Evolutionary conservation across 1,140 invertebrate genomes (phyloP).

Genomic region (Stenopsyche tienmushanensis): DNA sequence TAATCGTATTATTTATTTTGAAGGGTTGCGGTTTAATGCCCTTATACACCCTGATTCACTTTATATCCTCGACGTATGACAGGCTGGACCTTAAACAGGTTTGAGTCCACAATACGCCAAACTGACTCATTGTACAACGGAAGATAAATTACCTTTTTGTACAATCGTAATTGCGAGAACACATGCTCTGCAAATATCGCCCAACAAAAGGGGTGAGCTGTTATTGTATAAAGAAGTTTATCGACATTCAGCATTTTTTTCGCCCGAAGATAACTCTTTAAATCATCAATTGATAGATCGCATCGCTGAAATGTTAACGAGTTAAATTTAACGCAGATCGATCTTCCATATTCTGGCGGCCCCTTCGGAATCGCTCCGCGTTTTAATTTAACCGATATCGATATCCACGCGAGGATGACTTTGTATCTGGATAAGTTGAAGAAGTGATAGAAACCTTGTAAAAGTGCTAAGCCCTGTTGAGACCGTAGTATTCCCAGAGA

Average conservation of each 20-base stretch:
- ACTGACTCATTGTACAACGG: conserved; percentile 26
- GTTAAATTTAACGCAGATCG: too few species aligned
- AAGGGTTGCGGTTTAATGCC: not conserved
- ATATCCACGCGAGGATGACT: not conserved
- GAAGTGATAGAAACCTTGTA: conserved; percentile 36
- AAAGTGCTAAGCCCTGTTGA: conserved; percentile 42
- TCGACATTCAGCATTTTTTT: conserved; percentile 20
- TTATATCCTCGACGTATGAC: too few species aligned
- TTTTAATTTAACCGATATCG: conserved; percentile 11
- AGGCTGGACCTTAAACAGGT: conserved; percentile 6
- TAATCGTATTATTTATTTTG: too few species aligned
- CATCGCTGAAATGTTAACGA: too few species aligned
- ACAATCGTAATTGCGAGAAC: conserved; percentile 37
- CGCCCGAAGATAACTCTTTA: not conserved
- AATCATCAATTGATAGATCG: too few species aligned
- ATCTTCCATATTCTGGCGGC: too few species aligned
- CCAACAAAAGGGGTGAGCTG: conserved; percentile 34
- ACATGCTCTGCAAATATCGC: conserved; percentile 27
- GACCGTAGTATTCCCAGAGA: conserved; percentile 39
- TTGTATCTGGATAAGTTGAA: not conserved
- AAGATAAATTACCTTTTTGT: conserved; percentile 39
- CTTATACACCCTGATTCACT: not conserved
- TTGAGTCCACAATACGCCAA: not conserved
- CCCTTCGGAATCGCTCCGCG: too few species aligned
- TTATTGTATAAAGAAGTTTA: not conserved